These are phyloP conservation scores for Chymomyza costata DNA, from an alignment of 1,140 invertebrate species.

Conservation along the genomic window DNA sequence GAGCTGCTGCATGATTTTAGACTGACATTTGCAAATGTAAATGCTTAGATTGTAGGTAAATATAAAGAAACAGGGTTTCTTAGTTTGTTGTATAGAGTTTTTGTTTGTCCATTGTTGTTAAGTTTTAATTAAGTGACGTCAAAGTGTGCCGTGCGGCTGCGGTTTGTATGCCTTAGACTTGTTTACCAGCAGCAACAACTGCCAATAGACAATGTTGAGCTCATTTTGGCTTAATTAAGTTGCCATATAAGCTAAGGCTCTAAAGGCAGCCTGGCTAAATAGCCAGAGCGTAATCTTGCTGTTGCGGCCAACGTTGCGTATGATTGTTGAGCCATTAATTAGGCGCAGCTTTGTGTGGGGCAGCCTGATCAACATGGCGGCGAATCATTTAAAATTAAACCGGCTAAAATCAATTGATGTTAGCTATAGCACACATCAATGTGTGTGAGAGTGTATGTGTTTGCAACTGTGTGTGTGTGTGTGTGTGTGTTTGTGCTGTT, in stretches of 20 bases:
- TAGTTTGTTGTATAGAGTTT: constrained; percentile 9
- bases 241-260: no score
- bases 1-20: constrained; percentile 39
- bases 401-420: constrained; percentile 57
- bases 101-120: constrained; percentile 12
- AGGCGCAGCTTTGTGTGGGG: constrained; percentile 10
- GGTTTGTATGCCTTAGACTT: constrained; percentile 31
- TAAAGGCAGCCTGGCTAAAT: not conserved
- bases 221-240: no score
- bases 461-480: no score
- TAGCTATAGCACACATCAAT: constrained; percentile 19
- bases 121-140: constrained; percentile 57
- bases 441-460: no score
- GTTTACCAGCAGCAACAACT: constrained; percentile 32
- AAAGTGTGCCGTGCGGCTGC: constrained; percentile 31
- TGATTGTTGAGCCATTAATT: constrained; percentile 43
- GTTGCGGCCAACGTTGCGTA: constrained; percentile 6
- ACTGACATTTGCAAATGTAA: constrained; percentile 9
- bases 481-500: no score
- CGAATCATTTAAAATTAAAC: constrained; percentile 44
- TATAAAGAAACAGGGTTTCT: not conserved
- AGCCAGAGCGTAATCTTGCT: not conserved
- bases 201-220: no score
- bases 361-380: constrained; percentile 14
- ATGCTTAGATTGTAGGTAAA: no score